Evolutionary conservation across 2,113 vertebrate species (phyloP), one percentile per base, ranked within the genome.

Genomic region (Cyanoramphus novaezelandiae): DNA sequence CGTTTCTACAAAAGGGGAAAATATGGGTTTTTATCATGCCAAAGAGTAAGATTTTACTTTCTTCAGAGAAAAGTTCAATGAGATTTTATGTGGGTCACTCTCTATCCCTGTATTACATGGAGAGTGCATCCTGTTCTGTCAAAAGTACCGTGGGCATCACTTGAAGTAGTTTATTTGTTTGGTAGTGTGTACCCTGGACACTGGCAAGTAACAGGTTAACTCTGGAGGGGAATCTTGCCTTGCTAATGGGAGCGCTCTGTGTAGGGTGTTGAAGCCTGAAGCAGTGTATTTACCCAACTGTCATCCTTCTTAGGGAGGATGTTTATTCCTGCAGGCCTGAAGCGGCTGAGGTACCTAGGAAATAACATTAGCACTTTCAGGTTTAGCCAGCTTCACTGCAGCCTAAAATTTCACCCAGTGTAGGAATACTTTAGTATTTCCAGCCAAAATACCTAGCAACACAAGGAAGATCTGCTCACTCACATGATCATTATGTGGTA

Each of bases 401-500:
- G 13, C 49, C 49, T 18, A 10, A 24, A 47, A 41, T 63, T 59
- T 77, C 68, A 67, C n/a, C 43, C 11, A 24, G 10, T 50, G 28
- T 43, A 20, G n/a, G 33, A 7, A 13, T 33, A 27, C 13, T 24
- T 25, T 33, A 72, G 65, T 28, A 28, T 60, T 95, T 64, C n/a
- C 29, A 55, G 1, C 60, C 50, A 2, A 37, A 82, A 15, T 44
- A 3, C 17, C 7, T 16, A 14, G 28, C 46, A 49, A 37, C 49
- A 16, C 2, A 10, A 86, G 33, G 33, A 60, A 69, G 33, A 47
- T 33, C 4, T 3, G 1, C 17, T 72, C 62, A 4, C 13, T 55
- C 46, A 3, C 0, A 0, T 18, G 13, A 28, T 15, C 16, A 33
- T n/a, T 55, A 3, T 0, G 1, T 50, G 82, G 7, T 50, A 17